These are phyloP conservation scores for Porites rus DNA, from an alignment of 92 coral and sea anemone species.

Conservation along the genomic window DNA sequence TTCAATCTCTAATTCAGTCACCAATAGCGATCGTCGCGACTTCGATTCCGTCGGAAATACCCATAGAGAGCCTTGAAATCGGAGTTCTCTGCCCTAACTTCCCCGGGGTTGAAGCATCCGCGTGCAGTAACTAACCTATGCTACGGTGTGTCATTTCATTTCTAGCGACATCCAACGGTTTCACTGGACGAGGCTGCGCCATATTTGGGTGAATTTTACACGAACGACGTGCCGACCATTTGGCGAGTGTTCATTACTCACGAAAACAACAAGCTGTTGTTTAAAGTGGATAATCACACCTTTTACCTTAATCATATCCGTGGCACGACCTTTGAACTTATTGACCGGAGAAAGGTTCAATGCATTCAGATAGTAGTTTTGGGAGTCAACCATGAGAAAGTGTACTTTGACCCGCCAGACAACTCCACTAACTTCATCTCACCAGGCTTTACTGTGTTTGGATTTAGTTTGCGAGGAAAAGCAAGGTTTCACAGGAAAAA, in stretches of 20 bases:
- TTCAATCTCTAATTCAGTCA: no score
- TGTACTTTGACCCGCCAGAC: slow-evolving; percentile 66
- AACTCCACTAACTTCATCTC: slow-evolving; percentile 38
- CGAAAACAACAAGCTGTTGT: slow-evolving; percentile 9
- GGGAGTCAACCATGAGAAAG: slow-evolving; percentile 75
- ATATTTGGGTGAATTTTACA: slow-evolving; percentile 58
- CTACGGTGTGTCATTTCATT: background rate
- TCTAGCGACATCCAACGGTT: slow-evolving; percentile 9
- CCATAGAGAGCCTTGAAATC: no score
- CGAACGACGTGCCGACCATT: slow-evolving; percentile 57
- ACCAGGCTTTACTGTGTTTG: slow-evolving; percentile 62
- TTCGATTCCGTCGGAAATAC: no score
- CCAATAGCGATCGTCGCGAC: no score
- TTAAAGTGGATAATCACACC: slow-evolving; percentile 3
- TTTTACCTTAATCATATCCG: slow-evolving; percentile 66
- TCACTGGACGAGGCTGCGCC: slow-evolving; percentile 39
- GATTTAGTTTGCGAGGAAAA: slow-evolving; percentile 77
- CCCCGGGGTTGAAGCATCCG: background rate
- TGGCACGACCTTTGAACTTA: slow-evolving; percentile 72
- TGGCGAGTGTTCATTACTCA: slow-evolving; percentile 23
- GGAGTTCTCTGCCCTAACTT: no score
- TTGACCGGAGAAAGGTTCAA: slow-evolving; percentile 45
- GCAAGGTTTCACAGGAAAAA: slow-evolving; percentile 62
- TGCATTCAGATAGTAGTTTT: slow-evolving; percentile 53
- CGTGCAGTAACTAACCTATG: background rate